Evolutionary conservation across 2,888 invertebrate species (phyloP).

Genomic region (Sphinx pinastri): DNA sequence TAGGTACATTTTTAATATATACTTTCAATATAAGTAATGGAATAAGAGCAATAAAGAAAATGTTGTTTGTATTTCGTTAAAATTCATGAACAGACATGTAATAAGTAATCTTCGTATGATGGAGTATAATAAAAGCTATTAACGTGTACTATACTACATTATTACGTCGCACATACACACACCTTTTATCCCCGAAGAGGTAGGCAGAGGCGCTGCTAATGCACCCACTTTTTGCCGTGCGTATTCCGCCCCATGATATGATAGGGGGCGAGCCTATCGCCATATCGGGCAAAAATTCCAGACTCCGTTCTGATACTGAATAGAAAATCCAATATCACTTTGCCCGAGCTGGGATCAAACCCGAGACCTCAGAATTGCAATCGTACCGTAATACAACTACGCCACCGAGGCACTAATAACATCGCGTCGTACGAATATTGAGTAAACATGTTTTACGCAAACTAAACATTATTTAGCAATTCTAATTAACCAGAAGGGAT

Average conservation of each 20-base stretch:
- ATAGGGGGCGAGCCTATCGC: no score
- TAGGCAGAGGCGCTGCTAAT: no score
- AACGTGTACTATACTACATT: neutral
- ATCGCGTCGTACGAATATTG: conserved; percentile 1
- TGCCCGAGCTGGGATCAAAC: no score
- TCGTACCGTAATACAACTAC: no score
- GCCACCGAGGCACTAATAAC: neutral
- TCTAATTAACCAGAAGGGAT: conserved; percentile 24
- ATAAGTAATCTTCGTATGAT: neutral
- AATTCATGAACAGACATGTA: neutral
- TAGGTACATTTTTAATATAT: neutral
- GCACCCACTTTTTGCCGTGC: no score
- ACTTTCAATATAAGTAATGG: conserved; percentile 6
- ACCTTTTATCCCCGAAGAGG: no score
- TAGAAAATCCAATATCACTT: no score
- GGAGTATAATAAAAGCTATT: neutral
- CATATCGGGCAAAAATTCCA: no score
- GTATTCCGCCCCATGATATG: no score
- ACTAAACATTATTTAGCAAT: conserved; percentile 16
- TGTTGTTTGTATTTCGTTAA: neutral
- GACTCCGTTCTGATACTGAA: no score
- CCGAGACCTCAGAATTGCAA: no score
- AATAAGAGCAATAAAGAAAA: neutral
- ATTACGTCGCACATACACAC: neutral
- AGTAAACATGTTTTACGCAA: conserved; percentile 12